Base-by-base conservation (phyloP, 2,797 vertebrate species). In the Myripristis murdjan region DNA sequence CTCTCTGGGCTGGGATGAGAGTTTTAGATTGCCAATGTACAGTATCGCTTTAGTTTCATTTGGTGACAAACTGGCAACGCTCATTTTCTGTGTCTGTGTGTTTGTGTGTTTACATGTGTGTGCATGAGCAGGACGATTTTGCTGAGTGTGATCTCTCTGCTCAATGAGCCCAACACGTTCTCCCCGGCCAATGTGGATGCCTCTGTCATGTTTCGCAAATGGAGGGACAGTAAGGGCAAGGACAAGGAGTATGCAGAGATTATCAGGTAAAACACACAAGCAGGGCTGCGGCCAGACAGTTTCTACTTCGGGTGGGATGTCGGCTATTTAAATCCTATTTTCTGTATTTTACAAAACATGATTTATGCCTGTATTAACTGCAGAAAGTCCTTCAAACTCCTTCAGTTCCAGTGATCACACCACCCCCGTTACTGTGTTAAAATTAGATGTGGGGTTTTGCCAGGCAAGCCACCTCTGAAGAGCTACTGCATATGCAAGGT, bases 151-250 rank as follows among this genome's bases (percentile, higher is more conserved):
- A 99, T 99, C 93, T 99, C 98, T 35, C 93, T 99, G 92, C 96
- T 99, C 90, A 99, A 99, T 57, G 98, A 99, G 93, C 98, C 98
- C 89, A 99, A 99, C 94, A 99, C 98, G 15, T 99, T 99, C 91
- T 99, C 97, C 9, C 98, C 98, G 1, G 98, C 97, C 77, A 99
- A 99, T 0, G 98, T 99, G 87, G 98, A 99, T 26, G 98, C 98
- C 0, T 99, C 98, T 0, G 98, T 99, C 81, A 99, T 99, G 98
- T 99, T 98, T 93, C 96, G 97, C 84, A 99, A 99, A 90, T 99
- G 98, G 98, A 96, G 97, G 81, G 98, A 99, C 94, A 99, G 98
- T 91, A 99, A 98, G 95, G 98, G 98, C 85, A 99, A 99, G 90
- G 98, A 99, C 91, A 99, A 99, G 91, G 98, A 99, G 81, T 99